Base-by-base conservation (phyloP, 1,140 invertebrate genomes). In the Diuraphis noxia region DNA sequence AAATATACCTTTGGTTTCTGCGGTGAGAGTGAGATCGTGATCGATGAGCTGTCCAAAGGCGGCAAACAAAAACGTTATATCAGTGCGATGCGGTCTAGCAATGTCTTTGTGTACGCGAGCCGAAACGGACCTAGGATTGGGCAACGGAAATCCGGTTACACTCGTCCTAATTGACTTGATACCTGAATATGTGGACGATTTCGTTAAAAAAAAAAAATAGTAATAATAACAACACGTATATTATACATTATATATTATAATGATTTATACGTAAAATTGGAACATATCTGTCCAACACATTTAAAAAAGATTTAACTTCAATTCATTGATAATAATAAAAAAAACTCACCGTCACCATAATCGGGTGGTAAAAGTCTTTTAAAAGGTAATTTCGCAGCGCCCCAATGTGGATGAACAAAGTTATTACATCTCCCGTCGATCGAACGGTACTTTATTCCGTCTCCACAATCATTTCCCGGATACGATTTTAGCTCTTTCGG, bases 341-440 rank as follows among this genome's bases (percentile, higher is more conserved):
- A 84, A 43, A 17, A 56, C 84, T 92, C 92, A 94, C 94, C 97
- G 94, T 98, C 98, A 38, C 96, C 95, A 94, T 99, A 99, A 85
- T 96, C 95, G 0, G 98, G 95, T 8, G 96, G 95, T 52, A 99
- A 93, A 34, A 98, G 94, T 91, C 98, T 95, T 38, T 97, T 94
- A 93, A 98, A 98, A 13, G 97, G 95, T 85, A 96, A 97, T 40
- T 97, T 96, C 43, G 97, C 95, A 89, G 96, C 96, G 7, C 98
- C 99, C 97, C 98, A 98, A 25, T 96, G 95, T 13, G 98, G 96
- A 93, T 98, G 96, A 63, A 97, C 95, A 0, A 99, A 96, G 94
- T 99, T 99, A 94, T 99, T 99, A 94, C 99, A 99, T 93, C 97
- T 96, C 0, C 98, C 99, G 77, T 96, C 97, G 30, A 96, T 96